phyloP scores from a whole-genome alignment of 2,797 vertebrate species.

The Benthosema pterotum region DNA sequence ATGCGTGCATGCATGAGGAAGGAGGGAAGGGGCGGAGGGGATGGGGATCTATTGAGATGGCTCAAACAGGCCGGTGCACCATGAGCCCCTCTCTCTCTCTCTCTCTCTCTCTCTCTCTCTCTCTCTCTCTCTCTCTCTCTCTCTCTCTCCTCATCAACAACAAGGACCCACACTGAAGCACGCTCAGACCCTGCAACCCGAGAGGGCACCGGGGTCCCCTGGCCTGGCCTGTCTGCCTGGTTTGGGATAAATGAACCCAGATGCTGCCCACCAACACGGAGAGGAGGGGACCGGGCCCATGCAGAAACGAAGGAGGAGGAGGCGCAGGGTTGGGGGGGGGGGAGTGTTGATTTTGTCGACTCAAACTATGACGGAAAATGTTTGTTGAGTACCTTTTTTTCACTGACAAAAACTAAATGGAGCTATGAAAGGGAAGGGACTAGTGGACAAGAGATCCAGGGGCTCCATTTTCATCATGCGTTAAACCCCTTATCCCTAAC shows the following conservation, averaged over 20 bases:
- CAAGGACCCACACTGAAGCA: conserved; percentile 87
- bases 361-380: no score
- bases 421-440: no score
- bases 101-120: conserved; percentile 51
- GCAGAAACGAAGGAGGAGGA: conserved; percentile 14
- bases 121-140: conserved; percentile 42
- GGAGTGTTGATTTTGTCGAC: not conserved
- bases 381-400: no score
- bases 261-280: conserved; percentile 85
- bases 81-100: conserved; percentile 63
- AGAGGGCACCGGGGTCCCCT: conserved; percentile 82
- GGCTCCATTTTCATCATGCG: no score
- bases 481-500: no score
- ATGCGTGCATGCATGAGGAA: conserved; percentile 35
- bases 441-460: no score
- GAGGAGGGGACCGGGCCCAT: conserved; percentile 65
- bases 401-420: no score
- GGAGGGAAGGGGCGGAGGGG: conserved; percentile 48
- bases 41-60: conserved; percentile 87
- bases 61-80: conserved; percentile 81
- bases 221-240: conserved; percentile 41
- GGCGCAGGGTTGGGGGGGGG: conserved; percentile 15
- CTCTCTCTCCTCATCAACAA: conserved; percentile 75
- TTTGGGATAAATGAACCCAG: conserved; percentile 92
- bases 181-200: conserved; percentile 84